Evolutionary conservation across 2,113 vertebrate genomes (phyloP), one percentile per base, ranked within the genome.

Genomic region (Furnarius figulus): DNA sequence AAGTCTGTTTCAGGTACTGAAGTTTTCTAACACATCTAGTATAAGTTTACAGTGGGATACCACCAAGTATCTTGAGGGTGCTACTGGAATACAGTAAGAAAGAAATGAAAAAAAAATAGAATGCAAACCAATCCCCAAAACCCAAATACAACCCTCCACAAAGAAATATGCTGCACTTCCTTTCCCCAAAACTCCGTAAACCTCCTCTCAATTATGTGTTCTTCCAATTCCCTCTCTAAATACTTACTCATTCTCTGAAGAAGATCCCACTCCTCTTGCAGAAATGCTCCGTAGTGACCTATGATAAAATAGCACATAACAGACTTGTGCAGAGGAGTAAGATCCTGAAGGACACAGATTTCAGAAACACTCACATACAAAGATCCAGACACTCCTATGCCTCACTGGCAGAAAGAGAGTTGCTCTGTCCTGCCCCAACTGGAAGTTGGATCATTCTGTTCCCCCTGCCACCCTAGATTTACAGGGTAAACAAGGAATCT

Each of bases 211-310:
- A 6, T 44, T 28, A 70, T 30, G 31, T 70, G 47, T 25, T 92
- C 42, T 56, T 59, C 31, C n/a, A 20, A 40, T 33, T 77, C 37
- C 22, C 63, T 90, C 47, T 74, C 62, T 63, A 65, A 74, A 61
- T 49, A 98, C 99, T 98, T 98, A 99, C 99, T 98, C 98, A 99
- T 99, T 93, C 98, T 99, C 95, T 98, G 98, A 28, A 99, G 98
- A 89, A 99, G 98, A 80, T 98, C 98, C 99, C 99, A 99, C 85
- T 99, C 99, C 12, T 99, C 99, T 96, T 99, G 99, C 25, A 99
- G 98, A 89, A 99, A 99, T 50, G 98, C 99, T 46, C 99, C 99
- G 3, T 99, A 99, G 96, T 99, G 99, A 81, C 99, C 99, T 99
- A 61, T 10, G 39, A 85, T 15, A 92, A 81, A 91, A 58, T 1